phyloP scores from a whole-genome alignment of 1,140 invertebrate genomes.

The Oreohelix idahoensis region DNA sequence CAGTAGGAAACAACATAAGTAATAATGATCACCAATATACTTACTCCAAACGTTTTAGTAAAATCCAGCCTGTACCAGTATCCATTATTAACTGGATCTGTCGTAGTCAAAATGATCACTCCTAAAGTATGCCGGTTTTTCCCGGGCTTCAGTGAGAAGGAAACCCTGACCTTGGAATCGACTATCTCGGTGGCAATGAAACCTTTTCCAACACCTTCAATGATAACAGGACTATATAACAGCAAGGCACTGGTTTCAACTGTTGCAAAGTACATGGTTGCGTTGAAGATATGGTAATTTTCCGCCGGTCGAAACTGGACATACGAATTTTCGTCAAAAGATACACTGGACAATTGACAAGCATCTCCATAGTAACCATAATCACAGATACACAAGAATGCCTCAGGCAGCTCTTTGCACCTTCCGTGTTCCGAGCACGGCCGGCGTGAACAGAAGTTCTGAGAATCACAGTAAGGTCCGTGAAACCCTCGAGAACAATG shows the following conservation, averaged over 20 bases:
- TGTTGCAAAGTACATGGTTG: slow-evolving; percentile 85
- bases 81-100: slow-evolving; percentile 81
- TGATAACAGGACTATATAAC: slow-evolving; percentile 89
- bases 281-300: slow-evolving; percentile 90
- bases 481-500: slow-evolving; percentile 90
- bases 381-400: slow-evolving; percentile 81
- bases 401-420: slow-evolving; percentile 82
- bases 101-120: slow-evolving; percentile 68
- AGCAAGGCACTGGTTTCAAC: slow-evolving; percentile 88
- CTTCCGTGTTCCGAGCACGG: slow-evolving; percentile 77
- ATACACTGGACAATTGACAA: slow-evolving; percentile 90
- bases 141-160: slow-evolving; percentile 82
- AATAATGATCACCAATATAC: slow-evolving; percentile 45
- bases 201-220: slow-evolving; percentile 79
- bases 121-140: slow-evolving; percentile 81
- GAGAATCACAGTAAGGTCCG: slow-evolving; percentile 82
- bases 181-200: slow-evolving; percentile 92
- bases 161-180: slow-evolving; percentile 87
- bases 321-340: slow-evolving; percentile 90
- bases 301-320: slow-evolving; percentile 90
- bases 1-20: too few relatives aligned
- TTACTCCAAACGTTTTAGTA: slow-evolving; percentile 83
- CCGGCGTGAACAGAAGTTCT: slow-evolving; percentile 52
- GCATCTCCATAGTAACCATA: slow-evolving; percentile 86
- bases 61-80: slow-evolving; percentile 93